These are phyloP conservation scores for Phania funesta DNA, from an alignment of 2,888 invertebrate genomes.

Conservation along the genomic window DNA sequence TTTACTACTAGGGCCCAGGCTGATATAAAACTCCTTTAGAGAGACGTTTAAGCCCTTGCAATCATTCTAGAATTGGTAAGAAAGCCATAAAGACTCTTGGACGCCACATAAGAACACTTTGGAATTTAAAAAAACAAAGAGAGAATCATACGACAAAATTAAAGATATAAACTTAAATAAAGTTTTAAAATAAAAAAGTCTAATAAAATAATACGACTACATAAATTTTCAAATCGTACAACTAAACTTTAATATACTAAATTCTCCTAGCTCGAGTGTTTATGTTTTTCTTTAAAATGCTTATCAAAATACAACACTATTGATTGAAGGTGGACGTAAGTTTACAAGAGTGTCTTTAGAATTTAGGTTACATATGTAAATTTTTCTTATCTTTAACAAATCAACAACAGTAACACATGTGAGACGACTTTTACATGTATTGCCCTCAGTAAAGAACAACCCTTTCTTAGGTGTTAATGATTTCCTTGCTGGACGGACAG, in stretches of 20 bases:
- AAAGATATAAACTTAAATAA: conserved; percentile 44
- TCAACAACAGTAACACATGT: conserved; percentile 63
- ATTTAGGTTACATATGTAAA: conserved; percentile 56
- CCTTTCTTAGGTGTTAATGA: background rate
- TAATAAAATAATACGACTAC: background rate
- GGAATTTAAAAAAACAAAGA: conserved; percentile 57
- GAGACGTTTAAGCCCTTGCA: too few species aligned
- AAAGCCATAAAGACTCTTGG: conserved; percentile 62
- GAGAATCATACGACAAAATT: conserved; percentile 26
- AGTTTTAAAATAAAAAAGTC: conserved; percentile 34
- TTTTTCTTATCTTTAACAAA: conserved; percentile 62
- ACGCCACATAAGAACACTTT: conserved; percentile 56
- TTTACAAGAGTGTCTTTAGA: background rate
- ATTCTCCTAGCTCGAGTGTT: conserved; percentile 71
- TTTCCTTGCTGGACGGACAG: background rate
- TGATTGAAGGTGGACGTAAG: conserved; percentile 39
- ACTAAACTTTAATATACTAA: conserved; percentile 72
- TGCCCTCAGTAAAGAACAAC: conserved; percentile 15
- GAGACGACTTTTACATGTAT: conserved; percentile 34
- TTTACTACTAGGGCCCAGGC: background rate
- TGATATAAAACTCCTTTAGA: background rate
- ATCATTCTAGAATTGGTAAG: conserved; percentile 11
- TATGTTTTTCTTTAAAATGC: background rate
- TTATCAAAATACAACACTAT: conserved; percentile 57
- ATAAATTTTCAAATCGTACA: too few species aligned